Percentiles rank a stretch among this genome's conserved stretches.
phyloP scores from a whole-genome alignment of 92 coral and sea anemone species.

The Epizoanthus rinbou region DNA sequence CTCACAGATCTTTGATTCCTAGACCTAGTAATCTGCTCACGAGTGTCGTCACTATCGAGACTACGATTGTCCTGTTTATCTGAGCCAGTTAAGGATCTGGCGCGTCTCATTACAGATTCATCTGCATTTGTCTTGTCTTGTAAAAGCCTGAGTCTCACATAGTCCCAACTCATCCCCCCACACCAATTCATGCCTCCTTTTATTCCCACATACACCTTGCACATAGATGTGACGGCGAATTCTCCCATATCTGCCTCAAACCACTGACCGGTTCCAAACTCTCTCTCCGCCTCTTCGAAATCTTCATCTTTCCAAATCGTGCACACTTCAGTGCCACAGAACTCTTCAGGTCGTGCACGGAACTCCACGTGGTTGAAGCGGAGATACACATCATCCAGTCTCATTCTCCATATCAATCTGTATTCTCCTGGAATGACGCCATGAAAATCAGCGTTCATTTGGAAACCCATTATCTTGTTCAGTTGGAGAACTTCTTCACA shows the following conservation, averaged over 20 bases:
- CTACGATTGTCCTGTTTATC: no score
- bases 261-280: conserved; percentile 60
- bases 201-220: conserved; percentile 70
- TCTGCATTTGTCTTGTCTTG: no score
- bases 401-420: conserved; percentile 64
- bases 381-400: conserved; percentile 56
- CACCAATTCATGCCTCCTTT: conserved; percentile 62
- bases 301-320: conserved; percentile 64
- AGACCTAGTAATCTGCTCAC: no score
- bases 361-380: conserved; percentile 61
- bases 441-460: conserved; percentile 49
- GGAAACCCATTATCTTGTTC: conserved; percentile 66
- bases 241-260: conserved; percentile 45
- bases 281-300: conserved; percentile 51
- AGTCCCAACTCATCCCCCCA: conserved; percentile 76
- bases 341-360: conserved; percentile 62
- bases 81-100: no score
- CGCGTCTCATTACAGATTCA: no score
- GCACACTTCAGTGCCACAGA: conserved; percentile 55
- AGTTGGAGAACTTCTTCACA: conserved; percentile 66
- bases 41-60: no score
- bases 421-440: conserved; percentile 71
- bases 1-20: no score
- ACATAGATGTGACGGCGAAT: conserved; percentile 45
- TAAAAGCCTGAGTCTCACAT: conserved; percentile 58